Evolutionary conservation across 2,113 vertebrate genomes (phyloP).

Genomic region (Labeo rohita): DNA sequence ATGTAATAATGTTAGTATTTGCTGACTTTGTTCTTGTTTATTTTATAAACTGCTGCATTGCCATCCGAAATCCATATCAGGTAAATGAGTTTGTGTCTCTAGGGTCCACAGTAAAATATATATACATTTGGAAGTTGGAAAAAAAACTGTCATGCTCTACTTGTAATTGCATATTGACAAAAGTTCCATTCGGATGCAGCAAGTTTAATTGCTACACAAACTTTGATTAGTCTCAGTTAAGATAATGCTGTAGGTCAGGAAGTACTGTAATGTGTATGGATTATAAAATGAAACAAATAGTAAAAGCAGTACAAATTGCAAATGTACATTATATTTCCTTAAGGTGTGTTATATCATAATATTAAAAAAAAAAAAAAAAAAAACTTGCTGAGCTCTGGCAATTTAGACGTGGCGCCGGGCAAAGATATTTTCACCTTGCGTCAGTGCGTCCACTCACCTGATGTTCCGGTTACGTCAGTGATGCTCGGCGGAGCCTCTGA

Average conservation of each 20-base stretch:
- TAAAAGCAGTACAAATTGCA: background rate
- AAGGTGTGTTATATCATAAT: background rate
- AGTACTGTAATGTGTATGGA: background rate
- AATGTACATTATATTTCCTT: background rate
- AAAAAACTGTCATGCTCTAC: background rate
- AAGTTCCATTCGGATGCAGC: background rate
- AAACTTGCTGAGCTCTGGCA: background rate
- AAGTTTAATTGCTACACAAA: conserved; percentile 3
- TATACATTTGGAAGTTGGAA: background rate
- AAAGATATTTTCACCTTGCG: background rate
- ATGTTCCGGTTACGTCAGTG: conserved; percentile 4
- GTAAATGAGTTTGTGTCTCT: conserved; percentile 19
- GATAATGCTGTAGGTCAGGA: background rate
- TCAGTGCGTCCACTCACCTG: background rate
- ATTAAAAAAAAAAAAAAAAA: too few species aligned
- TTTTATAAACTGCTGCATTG: conserved; percentile 24
- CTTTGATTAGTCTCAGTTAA: background rate
- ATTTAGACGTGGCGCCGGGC: conserved; percentile 54
- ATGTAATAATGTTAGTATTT: background rate
- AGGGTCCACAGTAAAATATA: conserved; percentile 1
- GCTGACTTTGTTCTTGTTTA: background rate
- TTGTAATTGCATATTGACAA: conserved; percentile 35
- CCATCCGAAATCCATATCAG: conserved; percentile 18
- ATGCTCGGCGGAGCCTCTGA: background rate
- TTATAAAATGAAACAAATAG: background rate